These are phyloP conservation scores for Ctenodactylus gundi DNA, from an alignment of 2,113 vertebrate species.

Conservation along the genomic window DNA sequence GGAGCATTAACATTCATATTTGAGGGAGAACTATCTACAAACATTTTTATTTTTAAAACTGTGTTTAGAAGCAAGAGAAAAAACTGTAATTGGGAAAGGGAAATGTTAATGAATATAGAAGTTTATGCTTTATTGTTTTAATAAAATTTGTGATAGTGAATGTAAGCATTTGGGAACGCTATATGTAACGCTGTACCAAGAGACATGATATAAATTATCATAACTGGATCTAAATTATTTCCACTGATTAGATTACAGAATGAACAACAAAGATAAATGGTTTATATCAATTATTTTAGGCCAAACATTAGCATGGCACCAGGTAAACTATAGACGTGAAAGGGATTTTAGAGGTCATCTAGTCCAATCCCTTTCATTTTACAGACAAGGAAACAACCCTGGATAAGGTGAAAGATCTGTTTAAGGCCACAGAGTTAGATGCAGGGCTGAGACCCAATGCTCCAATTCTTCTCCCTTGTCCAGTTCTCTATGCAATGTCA, in stretches of 20 bases:
- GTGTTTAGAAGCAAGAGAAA: constrained; percentile 33
- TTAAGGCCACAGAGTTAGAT: constrained; percentile 21
- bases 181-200: constrained; percentile 35
- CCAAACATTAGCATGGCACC: neutral
- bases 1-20: neutral
- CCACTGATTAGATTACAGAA: constrained; percentile 20
- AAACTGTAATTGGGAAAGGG: constrained; percentile 10
- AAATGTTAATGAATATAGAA: neutral
- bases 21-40: neutral
- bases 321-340: neutral
- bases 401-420: constrained; percentile 36
- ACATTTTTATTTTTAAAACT: neutral
- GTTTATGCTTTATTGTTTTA: neutral
- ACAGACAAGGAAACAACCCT: constrained; percentile 54
- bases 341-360: constrained; percentile 35
- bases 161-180: constrained; percentile 27
- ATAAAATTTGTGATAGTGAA: constrained; percentile 13
- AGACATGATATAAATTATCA: neutral
- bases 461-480: constrained; percentile 38
- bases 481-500: neutral
- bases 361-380: constrained; percentile 50
- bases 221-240: constrained; percentile 55
- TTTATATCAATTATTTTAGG: constrained; percentile 25
- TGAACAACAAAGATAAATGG: neutral
- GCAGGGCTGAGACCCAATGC: constrained; percentile 10